Base-by-base conservation (phyloP, 64 coral and sea anemone genomes). In the Montipora foliosa region DNA sequence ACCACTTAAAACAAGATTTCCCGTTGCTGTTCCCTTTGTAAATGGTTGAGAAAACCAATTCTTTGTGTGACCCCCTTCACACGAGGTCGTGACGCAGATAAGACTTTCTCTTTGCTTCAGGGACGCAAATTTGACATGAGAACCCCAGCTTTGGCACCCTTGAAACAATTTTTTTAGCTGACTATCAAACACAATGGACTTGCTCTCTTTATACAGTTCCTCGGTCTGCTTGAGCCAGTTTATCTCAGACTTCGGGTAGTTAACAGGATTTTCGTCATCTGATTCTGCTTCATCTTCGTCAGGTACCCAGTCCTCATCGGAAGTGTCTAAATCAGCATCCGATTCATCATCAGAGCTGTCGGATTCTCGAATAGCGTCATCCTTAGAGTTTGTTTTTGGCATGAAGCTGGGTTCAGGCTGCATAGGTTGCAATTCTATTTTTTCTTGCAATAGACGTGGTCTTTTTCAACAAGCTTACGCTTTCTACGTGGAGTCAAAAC, bases 151-250 rank as follows among this genome's bases (percentile, higher is more conserved):
- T 20, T 82, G 55, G 14, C 79, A 82, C 53, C 79, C 44, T 82
- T 82, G 55, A 82, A 82, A 62, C n/a, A 53, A 80, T 6, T 82
- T n/a, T 22, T 64, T 82, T 11, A 82, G 22, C n/a, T 44, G 21
- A 45, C 79, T 64, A 14, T 82, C 52, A 82, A 64, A 80, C 5
- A 80, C 50, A 24, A 82, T 82, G 9, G 55, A 64, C 12, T 82
- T 82, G 9, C 24, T 82, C 80, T 82, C 80, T 64, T 67, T 64
- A 22, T 14, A 66, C 9, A 89, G 24, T 78, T 89, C 74, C n/a
- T 89, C 73, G 51, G 6, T 60, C 37, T 89, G 46, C 52, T 89
- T 22, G 74, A 89, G 87, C 74, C 87, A 89, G 73, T 89, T 89
- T 37, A 53, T 78, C 10, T 66, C 74, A 44, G 20, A 77, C 21